phyloP scores from a whole-genome alignment of 2,888 invertebrate species.

The Temnothorax ravouxi region DNA sequence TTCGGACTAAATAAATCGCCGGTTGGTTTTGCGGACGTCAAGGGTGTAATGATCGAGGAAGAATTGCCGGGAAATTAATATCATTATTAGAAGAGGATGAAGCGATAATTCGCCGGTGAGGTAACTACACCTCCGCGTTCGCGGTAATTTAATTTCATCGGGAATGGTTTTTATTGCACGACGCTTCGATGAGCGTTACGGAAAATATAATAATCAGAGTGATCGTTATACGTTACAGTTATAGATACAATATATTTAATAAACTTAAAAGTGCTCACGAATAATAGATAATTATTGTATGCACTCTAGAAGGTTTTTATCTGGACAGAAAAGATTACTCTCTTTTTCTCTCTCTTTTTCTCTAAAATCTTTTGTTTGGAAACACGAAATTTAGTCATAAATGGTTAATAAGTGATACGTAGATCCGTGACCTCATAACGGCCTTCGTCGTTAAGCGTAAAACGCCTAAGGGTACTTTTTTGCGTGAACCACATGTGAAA shows the following conservation, averaged over 20 bases:
- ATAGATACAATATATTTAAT: not conserved
- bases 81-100: conserved; percentile 45
- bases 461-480: conserved; percentile 68
- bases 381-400: conserved; percentile 57
- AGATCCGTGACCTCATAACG: conserved; percentile 70
- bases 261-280: not conserved
- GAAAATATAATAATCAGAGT: conserved; percentile 14
- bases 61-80: conserved; percentile 43
- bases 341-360: not conserved
- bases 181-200: not conserved
- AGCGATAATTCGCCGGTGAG: conserved; percentile 31
- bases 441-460: conserved; percentile 45
- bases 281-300: not conserved
- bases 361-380: conserved; percentile 57
- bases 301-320: not conserved
- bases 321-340: not conserved
- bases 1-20: conserved; percentile 50
- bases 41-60: conserved; percentile 41
- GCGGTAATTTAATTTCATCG: conserved; percentile 48
- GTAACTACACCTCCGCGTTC: conserved; percentile 43
- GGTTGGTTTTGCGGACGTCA: conserved; percentile 36
- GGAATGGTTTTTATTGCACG: conserved; percentile 23
- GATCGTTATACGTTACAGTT: not conserved
- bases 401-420: conserved; percentile 66
- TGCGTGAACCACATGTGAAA: conserved; percentile 79